Percentiles rank a stretch among this genome's conserved stretches.
Evolutionary conservation across 2,888 invertebrate species (phyloP).

Genomic region (Prionchulus punctatus): DNA sequence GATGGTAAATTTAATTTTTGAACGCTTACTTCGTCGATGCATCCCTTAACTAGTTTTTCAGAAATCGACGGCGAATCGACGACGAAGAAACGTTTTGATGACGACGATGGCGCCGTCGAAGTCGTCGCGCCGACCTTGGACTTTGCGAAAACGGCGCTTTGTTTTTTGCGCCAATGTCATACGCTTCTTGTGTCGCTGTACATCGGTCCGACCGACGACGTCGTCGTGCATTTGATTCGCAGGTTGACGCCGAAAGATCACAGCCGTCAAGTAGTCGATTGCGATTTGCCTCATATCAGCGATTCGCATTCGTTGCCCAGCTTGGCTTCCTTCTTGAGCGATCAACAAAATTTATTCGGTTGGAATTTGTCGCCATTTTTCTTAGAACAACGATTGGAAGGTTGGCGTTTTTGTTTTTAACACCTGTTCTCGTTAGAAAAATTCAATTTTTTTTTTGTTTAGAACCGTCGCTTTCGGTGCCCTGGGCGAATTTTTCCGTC

Average conservation of each 20-base stretch:
- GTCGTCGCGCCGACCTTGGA: too few species aligned
- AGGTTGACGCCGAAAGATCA: conserved; percentile 23
- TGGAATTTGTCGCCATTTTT: neutral
- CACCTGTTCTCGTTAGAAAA: neutral
- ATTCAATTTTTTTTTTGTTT: neutral
- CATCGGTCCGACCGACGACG: conserved; percentile 72
- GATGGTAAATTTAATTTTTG: neutral
- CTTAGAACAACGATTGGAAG: neutral
- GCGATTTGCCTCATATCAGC: neutral
- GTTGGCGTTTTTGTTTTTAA: neutral
- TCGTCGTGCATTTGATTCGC: conserved; percentile 74
- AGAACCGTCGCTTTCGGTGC: conserved; percentile 1
- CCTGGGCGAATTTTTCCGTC: conserved; percentile 42
- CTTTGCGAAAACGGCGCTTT: conserved; percentile 49
- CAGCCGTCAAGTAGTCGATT: conserved; percentile 4
- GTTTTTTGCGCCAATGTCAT: conserved; percentile 67
- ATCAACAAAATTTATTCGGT: neutral
- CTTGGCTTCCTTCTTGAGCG: conserved; percentile 12
- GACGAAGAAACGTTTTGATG: too few species aligned
- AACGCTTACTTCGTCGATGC: neutral
- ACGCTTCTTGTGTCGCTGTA: conserved; percentile 77
- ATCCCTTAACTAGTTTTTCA: too few species aligned
- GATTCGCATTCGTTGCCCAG: conserved; percentile 7
- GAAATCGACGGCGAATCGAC: too few species aligned
- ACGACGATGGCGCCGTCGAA: too few species aligned